Evolutionary conservation across 23 tunicate genomes (phyloP), one percentile per base, ranked within the genome.

Genomic region (Trididemnum nubilum): DNA sequence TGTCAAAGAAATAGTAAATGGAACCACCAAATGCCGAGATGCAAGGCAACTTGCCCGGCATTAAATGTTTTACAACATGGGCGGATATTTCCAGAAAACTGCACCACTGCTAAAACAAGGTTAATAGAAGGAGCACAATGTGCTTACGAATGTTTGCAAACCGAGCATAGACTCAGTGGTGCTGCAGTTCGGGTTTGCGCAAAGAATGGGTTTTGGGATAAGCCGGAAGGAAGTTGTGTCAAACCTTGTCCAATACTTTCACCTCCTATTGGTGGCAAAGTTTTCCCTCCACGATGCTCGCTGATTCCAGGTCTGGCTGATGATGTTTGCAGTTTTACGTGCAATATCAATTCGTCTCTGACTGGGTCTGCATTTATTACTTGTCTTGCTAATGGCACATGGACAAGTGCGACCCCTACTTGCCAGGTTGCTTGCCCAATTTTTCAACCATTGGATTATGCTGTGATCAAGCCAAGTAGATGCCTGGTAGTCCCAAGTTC

Each of bases 331-430:
- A 64, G 80, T 15, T 83, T 90, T 4, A 33, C 71, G 0, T 90
- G 96, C 57, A 30, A 33, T 2, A 31, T 33, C 0, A 66, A 57
- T 37, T 49, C 66, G 38, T n/a, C 77, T 44, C 89, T 49, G 3
- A 49, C 51, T 9, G 96, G 83, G 1, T 67, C 89, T 1, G 7
- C 58, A 0, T 64, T 58, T 37, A 50, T 85, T 24, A 52, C 49
- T 2, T 90, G 96, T 73, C 80, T 70, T 9, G 40, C 79, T 28
- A 90, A 85, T 72, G 96, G 96, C 28, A 34, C 86, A 1, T 90
- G 96, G 96, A 35, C 85, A 1, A 89, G 86, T 26, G 29, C 21
- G 25, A 29, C 26, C 2, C 66, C 82, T 31, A 31, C n/a, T 0
- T 90, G 96, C 35, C 82, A 85, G 49, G 54, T 57, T 19, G 33